A percentile compares a stretch with the other conserved stretches of the same genome.
Evolutionary conservation across 2,113 vertebrate species (phyloP).

Genomic region (Trogon surrucura): DNA sequence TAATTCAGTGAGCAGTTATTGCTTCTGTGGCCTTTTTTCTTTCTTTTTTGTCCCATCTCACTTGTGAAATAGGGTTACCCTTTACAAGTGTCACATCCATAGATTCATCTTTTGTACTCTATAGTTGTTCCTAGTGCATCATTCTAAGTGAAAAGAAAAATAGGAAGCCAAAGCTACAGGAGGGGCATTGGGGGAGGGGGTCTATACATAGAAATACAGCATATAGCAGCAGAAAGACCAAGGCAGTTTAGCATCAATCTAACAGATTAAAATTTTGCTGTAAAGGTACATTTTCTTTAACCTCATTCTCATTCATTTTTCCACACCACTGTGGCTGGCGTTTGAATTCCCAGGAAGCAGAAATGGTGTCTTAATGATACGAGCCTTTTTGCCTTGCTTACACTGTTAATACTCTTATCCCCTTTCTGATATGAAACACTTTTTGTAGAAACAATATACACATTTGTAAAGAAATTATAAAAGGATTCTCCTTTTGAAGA

Average conservation of each 20-base stretch:
- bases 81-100: slow-evolving; percentile 83
- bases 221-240: slow-evolving; percentile 53
- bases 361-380: slow-evolving; percentile 70
- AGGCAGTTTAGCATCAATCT: slow-evolving; percentile 62
- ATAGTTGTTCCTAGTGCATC: slow-evolving; percentile 78
- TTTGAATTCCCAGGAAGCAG: slow-evolving; percentile 75
- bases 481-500: slow-evolving; percentile 84
- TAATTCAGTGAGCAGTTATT: slow-evolving; percentile 85
- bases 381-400: slow-evolving; percentile 76
- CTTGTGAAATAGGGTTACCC: slow-evolving; percentile 87
- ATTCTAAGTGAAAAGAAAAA: slow-evolving; percentile 78
- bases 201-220: slow-evolving; percentile 24
- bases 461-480: slow-evolving; percentile 86
- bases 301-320: slow-evolving; percentile 74
- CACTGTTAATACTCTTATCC: slow-evolving; percentile 79
- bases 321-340: slow-evolving; percentile 50
- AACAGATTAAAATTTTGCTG: slow-evolving; percentile 76
- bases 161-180: slow-evolving; percentile 63
- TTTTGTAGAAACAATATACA: slow-evolving; percentile 83
- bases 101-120: slow-evolving; percentile 83
- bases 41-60: slow-evolving; percentile 82
- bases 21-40: slow-evolving; percentile 84
- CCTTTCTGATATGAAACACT: slow-evolving; percentile 79
- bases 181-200: slow-evolving; percentile 48
- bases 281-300: slow-evolving; percentile 76